Conservation (phyloP, 2,888 invertebrate species). For the Bedellia somnulentella region DNA sequence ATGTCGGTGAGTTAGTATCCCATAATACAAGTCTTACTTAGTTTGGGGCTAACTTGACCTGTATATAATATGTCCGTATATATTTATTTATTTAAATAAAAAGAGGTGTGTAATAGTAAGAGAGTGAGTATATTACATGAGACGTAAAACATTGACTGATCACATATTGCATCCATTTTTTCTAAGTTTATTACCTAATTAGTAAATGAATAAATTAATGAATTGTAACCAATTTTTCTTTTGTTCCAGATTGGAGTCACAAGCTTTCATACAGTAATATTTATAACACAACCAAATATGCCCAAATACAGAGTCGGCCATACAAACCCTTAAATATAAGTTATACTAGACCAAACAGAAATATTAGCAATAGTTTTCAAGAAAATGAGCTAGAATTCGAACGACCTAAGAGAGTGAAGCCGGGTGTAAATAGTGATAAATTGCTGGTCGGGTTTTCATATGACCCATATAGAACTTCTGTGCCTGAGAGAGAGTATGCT, state of each 20-base stretch:
- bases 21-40: no score
- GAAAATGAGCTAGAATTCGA: conserved; percentile 22
- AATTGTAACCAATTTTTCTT: conserved; percentile 6
- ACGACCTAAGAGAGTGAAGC: conserved; percentile 12
- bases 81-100: no score
- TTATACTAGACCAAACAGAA: conserved; percentile 1
- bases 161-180: no score
- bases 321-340: conserved; percentile 15
- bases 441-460: conserved; percentile 38
- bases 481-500: conserved; percentile 34
- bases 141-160: no score
- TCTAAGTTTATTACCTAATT: no score
- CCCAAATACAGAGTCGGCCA: conserved; percentile 24
- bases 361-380: conserved; percentile 14
- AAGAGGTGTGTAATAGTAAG: no score
- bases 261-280: conserved; percentile 34
- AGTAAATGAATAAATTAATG: no score
- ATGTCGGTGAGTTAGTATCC: no score
- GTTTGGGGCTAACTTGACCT: no score
- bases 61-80: no score
- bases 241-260: conserved; percentile 31
- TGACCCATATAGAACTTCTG: conserved; percentile 40
- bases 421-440: conserved; percentile 10
- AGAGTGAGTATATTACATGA: no score
- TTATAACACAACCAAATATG: conserved; percentile 37